Evolutionary conservation across 2,113 vertebrate species (phyloP), one percentile per base, ranked within the genome.

Genomic region (Oryzias melastigma): DNA sequence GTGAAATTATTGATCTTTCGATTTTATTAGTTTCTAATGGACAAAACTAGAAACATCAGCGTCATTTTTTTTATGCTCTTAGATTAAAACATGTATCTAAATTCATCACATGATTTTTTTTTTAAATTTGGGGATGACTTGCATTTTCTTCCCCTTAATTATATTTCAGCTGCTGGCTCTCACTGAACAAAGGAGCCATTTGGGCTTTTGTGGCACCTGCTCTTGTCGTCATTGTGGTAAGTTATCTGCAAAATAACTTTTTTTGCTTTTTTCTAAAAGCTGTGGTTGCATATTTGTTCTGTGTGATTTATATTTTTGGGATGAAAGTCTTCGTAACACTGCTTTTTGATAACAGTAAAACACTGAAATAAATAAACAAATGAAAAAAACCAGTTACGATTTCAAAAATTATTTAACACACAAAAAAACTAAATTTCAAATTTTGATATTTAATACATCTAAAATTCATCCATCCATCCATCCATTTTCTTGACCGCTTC

Each of bases 131-230:
- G 19, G 29, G 19, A 16, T 55, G 50, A 60, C n/a, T 27, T 63
- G 8, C 41, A 20, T 41, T 52, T 10, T 55, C 19, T 42, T 24
- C 4, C n/a, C 19, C 5, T 27, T 67, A 6, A 40, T 43, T 3
- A 73, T 80, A 51, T 77, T 68, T 40, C 90, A 99, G 97, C 82
- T 99, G 97, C 80, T 99, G 97, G 97, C 88, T 99, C 12, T 96
- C 96, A 0, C 78, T 98, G 61, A 83, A 91, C 55, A 91, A 91
- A 0, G 96, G 96, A 1, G 93, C 94, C 19, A 93, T 99, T 86
- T 99, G 97, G 97, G 97, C 97, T 15, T 99, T 99, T n/a, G 97
- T 98, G 73, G 96, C 94, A 1, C 97, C 97, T 0, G 97, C 96
- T 0, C 71, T 99, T 67, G 93, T 95, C 69, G 93, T 98, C 13